Base-by-base conservation (phyloP, 2,888 invertebrate species). In the Latheticus oryzae region DNA sequence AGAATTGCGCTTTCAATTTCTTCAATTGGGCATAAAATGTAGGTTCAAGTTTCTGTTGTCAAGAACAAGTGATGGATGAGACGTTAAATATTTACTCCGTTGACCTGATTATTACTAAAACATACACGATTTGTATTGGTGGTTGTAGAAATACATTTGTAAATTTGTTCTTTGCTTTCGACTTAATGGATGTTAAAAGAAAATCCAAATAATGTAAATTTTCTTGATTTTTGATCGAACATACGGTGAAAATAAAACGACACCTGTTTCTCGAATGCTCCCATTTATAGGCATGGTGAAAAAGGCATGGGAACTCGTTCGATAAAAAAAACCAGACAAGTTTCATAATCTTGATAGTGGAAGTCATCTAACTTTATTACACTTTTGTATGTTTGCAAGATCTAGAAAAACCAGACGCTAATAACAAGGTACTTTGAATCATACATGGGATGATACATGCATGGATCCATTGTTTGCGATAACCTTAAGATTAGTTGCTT, bases 241-340 rank as follows among this genome's bases (percentile, higher is more conserved):
- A 16, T 42, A 16, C 8, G 26, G 28, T 26, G 26, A 38, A 55
- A 55, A 54, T 48, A 55, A 42, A 38, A 16, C 47, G 38, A 35
- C 48, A 55, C 55, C 55, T 55, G 48, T 55, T 55, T 23, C 42
- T 8, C 5, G 24, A 8, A 17, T 63, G 63, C 51, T 59, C 64
- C 47, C 63, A 58, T 65, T 65, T 65, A 65, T 62, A 63, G 63
- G 47, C 52, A 61, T 62, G 59, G 59, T 59, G 62, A 59, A 62
- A 52, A 52, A 65, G n/a, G 59, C 65, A 63, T 65, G 65, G 63
- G 65, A 65, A 65, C 62, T 57, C 32, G 51, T 35, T 23, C 38
- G 50, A 28, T 15, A 16, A 13, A n/a, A n/a, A n/a, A 30, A 28
- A 19, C 45, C 45, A 12, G 28, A 28, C 16, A 45, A 15, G 12